Percentiles rank a stretch among this genome's conserved stretches.
Evolutionary conservation across 2,888 invertebrate genomes (phyloP).

Genomic region (Boloria selene): DNA sequence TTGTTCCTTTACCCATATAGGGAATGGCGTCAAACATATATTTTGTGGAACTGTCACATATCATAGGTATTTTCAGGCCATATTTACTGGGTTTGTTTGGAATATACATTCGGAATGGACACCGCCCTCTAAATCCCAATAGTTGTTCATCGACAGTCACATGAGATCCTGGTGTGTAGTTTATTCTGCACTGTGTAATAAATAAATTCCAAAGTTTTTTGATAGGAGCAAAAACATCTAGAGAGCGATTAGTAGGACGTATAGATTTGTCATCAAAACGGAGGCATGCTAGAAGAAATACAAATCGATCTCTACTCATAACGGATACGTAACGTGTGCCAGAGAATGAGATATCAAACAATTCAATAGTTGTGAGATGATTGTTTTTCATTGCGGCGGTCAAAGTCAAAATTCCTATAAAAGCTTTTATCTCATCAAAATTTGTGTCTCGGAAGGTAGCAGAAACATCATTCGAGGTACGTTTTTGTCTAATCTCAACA

Average conservation of each 20-base stretch:
- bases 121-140: slow-evolving; percentile 28
- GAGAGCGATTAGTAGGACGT: slow-evolving; percentile 1
- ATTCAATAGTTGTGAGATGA: slow-evolving; percentile 41
- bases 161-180: slow-evolving; percentile 15
- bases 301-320: slow-evolving; percentile 37
- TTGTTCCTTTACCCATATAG: slow-evolving; percentile 41
- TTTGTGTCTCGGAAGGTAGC: background rate
- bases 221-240: slow-evolving; percentile 26
- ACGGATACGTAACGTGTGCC: slow-evolving; percentile 37
- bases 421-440: slow-evolving; percentile 15
- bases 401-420: slow-evolving; percentile 34
- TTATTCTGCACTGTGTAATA: slow-evolving; percentile 26
- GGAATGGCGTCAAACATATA: slow-evolving; percentile 37
- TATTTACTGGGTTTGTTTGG: no score
- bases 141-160: slow-evolving; percentile 19
- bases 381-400: slow-evolving; percentile 37
- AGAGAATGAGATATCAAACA: slow-evolving; percentile 39
- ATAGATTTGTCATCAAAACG: slow-evolving; percentile 36
- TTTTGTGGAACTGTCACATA: slow-evolving; percentile 28
- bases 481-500: background rate
- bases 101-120: slow-evolving; percentile 31
- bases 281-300: slow-evolving; percentile 35
- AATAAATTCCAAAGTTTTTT: slow-evolving; percentile 29
- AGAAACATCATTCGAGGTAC: background rate
- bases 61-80: slow-evolving; percentile 23